Base-by-base conservation (phyloP, 2,888 invertebrate genomes). In the Pomacea canaliculata region DNA sequence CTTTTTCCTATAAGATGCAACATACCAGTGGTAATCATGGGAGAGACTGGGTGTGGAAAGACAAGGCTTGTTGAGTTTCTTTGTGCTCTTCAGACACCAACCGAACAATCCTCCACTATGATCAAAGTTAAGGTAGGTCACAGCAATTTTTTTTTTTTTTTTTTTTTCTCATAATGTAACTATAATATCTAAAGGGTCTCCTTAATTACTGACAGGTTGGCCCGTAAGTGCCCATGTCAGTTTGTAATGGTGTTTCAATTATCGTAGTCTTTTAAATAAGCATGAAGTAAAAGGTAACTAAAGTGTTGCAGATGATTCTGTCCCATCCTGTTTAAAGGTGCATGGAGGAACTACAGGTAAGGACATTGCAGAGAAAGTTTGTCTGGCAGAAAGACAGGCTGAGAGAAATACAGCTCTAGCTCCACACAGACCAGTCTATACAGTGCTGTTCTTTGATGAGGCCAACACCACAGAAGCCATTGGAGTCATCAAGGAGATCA, bases 31-130 rank as follows among this genome's bases (percentile, higher is more conserved):
- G 84, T 90, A 23, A 84, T 90, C 23, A 90, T 90, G 90, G 90
- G 90, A 46, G 90, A 90, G 78, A 90, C 90, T 13, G 90, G 90
- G 9, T 90, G 89, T 83, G 90, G 90, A 10, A 90, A 90, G 80
- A 90, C 90, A 12, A 80, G 87, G 37, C 83, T 90, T 37, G 83
- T 89, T 49, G 86, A 88, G 80, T 90, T 89, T 78, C 84, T 89
- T 85, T 89, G 89, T 82, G 81, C 84, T 16, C 82, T 89, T 56
- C 87, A 87, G 80, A 79, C 78, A 46, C 87, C 87, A 16, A 83
- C 85, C 18, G 85, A 85, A 7, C 1, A 13, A 13, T 3, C 51
- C 51, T 13, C 12, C 12, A 83, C 82, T 65, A 83, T 84, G 83
- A 80, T 85, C 18, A 78, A 83, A 1, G 84, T 86, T 82, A 86